phyloP scores from a whole-genome alignment of 2,888 invertebrate species.

The Protodeltote pygarga region DNA sequence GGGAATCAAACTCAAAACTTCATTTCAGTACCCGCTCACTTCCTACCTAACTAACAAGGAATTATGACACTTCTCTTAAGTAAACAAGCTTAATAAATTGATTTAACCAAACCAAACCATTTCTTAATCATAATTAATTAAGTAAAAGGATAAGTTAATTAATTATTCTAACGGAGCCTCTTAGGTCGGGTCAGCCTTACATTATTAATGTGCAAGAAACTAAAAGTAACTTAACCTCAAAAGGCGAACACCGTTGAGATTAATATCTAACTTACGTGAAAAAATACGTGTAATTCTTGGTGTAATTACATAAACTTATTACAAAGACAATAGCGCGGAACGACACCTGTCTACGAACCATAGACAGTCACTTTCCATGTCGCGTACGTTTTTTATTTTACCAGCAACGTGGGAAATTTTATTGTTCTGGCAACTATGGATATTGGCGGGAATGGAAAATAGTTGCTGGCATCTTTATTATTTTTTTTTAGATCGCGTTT shows the following conservation, averaged over 20 bases:
- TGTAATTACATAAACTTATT: slow-evolving; percentile 51
- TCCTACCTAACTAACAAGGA: no score
- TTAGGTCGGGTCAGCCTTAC: slow-evolving; percentile 25
- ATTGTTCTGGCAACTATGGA: slow-evolving; percentile 53
- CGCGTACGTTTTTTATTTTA: slow-evolving; percentile 49
- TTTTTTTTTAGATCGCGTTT: slow-evolving; percentile 13
- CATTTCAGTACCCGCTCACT: no score
- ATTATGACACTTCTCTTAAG: no score
- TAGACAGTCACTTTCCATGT: slow-evolving; percentile 60
- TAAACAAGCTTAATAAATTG: no score
- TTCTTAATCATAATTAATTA: slow-evolving; percentile 15
- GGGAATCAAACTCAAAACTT: no score
- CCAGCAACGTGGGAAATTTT: slow-evolving; percentile 54
- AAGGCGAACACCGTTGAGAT: slow-evolving; percentile 38
- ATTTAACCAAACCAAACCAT: neutral
- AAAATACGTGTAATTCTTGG: slow-evolving; percentile 44
- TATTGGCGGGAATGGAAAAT: slow-evolving; percentile 46
- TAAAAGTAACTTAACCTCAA: slow-evolving; percentile 38
- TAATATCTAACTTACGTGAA: slow-evolving; percentile 40
- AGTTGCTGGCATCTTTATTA: slow-evolving; percentile 3
- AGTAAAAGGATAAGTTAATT: slow-evolving; percentile 23
- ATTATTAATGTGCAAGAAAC: slow-evolving; percentile 22
- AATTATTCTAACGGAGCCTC: slow-evolving; percentile 36
- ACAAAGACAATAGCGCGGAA: slow-evolving; percentile 53
- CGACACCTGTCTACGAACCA: slow-evolving; percentile 35